Base-by-base conservation (phyloP, 2,888 invertebrate species). In the Venusia cambrica region DNA sequence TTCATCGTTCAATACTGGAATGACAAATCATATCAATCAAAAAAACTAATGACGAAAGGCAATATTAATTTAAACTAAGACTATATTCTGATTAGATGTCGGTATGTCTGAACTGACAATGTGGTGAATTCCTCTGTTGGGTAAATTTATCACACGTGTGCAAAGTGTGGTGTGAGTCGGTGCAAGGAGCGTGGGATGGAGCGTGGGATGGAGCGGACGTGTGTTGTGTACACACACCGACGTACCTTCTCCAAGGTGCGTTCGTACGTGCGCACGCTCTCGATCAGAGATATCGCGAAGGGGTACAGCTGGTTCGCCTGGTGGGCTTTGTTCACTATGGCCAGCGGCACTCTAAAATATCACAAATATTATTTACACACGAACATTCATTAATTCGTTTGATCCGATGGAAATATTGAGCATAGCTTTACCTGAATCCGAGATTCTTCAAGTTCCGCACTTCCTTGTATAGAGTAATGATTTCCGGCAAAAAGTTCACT, bases 281-380 rank as follows among this genome's bases (percentile, higher is more conserved):
- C 99, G 59, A 98, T 98, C 47, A 99, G 90, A 1, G 98, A 99
- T 61, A 99, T 99, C 7, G 99, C 99, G 87, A 97, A 99, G 0
- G 99, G 99, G 75, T 99, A 99, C 5, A 98, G 92, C 72, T 98
- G 97, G 77, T 98, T 98, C 0, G 98, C 98, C 74, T 98, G 98
- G 80, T 99, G 99, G 2, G 99, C 99, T 75, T 98, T 99, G 85
- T 99, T 99, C 13, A 99, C 98, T 51, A 99, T 99, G 0, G 97
- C 96, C 60, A 99, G 80, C 1, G 99, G 99, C 15, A 99, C 97
- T 52, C 99, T 93, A 77, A 22, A 54, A 49, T 27, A 37, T n/a
- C n/a, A n/a, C 27, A 14, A 29, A 24, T 13, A 16, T 9, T 32
- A n/a, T 12, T 12, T n/a, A n/a, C n/a, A n/a, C n/a, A n/a, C n/a